Evolutionary conservation across 2,113 vertebrate species (phyloP), one percentile per base, ranked within the genome.

Genomic region (Gopherus evgoodei): DNA sequence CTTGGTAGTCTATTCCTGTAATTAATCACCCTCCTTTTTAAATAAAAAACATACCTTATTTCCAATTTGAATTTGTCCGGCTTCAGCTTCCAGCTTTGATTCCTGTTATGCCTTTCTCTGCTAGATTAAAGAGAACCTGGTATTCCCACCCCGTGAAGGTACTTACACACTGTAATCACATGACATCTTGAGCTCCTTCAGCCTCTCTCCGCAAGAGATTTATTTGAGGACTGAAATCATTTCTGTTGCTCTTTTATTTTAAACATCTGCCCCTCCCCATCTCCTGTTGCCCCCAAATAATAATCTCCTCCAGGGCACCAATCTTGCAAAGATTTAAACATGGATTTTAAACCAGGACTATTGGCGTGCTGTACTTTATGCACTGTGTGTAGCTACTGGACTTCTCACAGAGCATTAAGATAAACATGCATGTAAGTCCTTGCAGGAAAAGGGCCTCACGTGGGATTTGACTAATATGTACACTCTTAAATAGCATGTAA

Each of bases 221-320:
- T 90, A 90, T 90, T 81, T 27, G 6, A 91, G 62, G 3, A 81
- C 95, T 88, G 89, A 93, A 72, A 92, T 90, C 6, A 86, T 83
- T 93, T 91, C 79, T 81, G 89, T 87, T 47, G 9, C 69, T 86
- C 82, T 87, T 54, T 21, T 22, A 72, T n/a, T 72, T 72, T 38
- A 38, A 72, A 38, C n/a, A 38, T 72, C n/a, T 38, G 65, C 65
- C n/a, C 35, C n/a, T 11, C 8, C 19, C n/a, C 35, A 38, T 85
- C 8, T 47, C 93, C 90, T 94, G 57, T 49, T 84, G 62, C 42
- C 11, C 42, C 38, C 38, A 76, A 44, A 76, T 76, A 8, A 76
- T 76, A 14, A 76, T 76, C 24, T 78, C 75, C 75, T 78, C 75
- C 75, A 78, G 47, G 24, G 12, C 6, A 13, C 7, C 6, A 12